These are phyloP conservation scores for Oasisia sp. DNA, from an alignment of 2,888 invertebrate genomes.

Conservation along the genomic window DNA sequence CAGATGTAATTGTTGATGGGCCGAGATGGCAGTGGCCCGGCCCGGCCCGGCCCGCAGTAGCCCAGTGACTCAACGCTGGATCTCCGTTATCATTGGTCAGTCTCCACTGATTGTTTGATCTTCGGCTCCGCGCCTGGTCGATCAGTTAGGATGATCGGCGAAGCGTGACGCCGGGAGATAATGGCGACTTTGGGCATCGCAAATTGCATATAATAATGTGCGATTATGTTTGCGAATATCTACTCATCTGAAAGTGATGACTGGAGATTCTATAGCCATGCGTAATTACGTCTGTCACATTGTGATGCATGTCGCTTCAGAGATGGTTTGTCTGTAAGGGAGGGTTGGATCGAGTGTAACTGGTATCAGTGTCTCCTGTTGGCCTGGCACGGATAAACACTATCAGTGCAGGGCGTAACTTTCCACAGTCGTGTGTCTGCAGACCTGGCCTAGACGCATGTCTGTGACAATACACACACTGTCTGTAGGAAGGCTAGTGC, in stretches of 20 bases:
- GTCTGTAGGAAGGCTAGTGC: neutral
- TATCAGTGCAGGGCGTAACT: neutral
- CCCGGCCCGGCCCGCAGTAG: neutral
- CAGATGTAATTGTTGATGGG: neutral
- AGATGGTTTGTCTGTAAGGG: neutral
- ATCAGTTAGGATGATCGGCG: neutral
- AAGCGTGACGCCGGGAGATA: neutral
- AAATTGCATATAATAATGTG: conserved; percentile 12
- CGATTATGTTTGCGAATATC: neutral
- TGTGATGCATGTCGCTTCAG: neutral
- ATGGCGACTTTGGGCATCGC: neutral
- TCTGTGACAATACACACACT: neutral
- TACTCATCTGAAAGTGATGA: conserved; percentile 13
- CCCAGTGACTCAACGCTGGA: neutral
- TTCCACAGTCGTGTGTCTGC: neutral
- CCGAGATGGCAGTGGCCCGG: neutral
- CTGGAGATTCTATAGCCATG: neutral
- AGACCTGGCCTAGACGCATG: neutral
- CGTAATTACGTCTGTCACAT: conserved; percentile 12
- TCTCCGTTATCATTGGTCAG: neutral
- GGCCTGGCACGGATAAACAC: neutral
- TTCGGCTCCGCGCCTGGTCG: neutral
- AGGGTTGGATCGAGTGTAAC: neutral
- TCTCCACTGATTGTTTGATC: neutral
- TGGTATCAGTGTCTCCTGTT: neutral